A percentile compares a stretch with the other conserved stretches of the same genome.
Conservation (phyloP, 1,140 invertebrate genomes). For the Aphis gossypii region DNA sequence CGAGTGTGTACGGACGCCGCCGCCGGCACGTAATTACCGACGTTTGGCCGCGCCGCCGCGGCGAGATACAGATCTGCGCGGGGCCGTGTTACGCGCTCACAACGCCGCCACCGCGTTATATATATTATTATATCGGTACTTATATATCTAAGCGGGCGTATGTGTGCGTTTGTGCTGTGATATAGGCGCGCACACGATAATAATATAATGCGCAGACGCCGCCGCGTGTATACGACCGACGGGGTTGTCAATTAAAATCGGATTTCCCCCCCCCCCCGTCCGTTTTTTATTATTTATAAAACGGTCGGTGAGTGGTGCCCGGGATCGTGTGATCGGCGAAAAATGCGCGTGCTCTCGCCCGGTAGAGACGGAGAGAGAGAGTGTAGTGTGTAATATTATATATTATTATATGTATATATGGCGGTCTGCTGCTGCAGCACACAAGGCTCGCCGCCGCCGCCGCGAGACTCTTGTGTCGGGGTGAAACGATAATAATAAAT, state of each 20-base stretch:
- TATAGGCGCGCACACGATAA: not conserved
- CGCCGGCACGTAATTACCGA: conserved; percentile 49
- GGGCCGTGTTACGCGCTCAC: conserved; percentile 42
- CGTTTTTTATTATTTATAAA: not conserved
- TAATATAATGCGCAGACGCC: conserved; percentile 21
- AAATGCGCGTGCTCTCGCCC: not conserved
- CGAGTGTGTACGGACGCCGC: not conserved
- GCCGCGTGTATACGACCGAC: not conserved
- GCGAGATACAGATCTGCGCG: conserved; percentile 32
- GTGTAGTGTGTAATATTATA: not conserved
- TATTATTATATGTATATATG: not conserved
- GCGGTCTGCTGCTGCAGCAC: not conserved
- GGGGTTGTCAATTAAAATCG: conserved; percentile 39
- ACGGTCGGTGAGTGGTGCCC: not conserved
- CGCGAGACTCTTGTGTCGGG: not conserved
- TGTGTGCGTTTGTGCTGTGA: not conserved
- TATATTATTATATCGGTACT: not conserved
- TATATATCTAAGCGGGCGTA: not conserved
- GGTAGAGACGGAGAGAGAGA: not conserved
- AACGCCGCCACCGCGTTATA: not conserved
- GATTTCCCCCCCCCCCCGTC: too few species aligned
- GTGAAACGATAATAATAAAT: not conserved
- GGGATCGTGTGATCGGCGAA: conserved; percentile 19
- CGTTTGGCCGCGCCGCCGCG: conserved; percentile 29
- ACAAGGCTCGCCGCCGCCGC: not conserved